phyloP scores from a whole-genome alignment of 1,140 invertebrate species.

The Halyomorpha halys region DNA sequence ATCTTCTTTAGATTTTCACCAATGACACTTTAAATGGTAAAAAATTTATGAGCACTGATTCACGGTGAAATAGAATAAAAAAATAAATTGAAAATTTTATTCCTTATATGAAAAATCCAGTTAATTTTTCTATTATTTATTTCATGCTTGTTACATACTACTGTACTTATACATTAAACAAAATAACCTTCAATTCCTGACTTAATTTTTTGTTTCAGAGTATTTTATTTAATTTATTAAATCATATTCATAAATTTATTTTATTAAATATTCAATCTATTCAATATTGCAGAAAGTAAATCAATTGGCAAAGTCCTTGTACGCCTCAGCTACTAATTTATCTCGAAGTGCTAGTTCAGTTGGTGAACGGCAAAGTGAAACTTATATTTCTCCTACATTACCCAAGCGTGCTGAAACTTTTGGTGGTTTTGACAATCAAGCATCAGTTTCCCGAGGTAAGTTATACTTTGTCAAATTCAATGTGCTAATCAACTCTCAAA shows the following conservation, averaged over 20 bases:
- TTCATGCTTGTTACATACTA: too few relatives aligned
- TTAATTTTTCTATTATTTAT: too few relatives aligned
- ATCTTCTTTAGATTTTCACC: too few relatives aligned
- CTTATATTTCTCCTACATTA: conserved; percentile 68
- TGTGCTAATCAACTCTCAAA: background rate
- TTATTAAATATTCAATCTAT: conserved; percentile 13
- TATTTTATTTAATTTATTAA: too few relatives aligned
- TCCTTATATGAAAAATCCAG: too few relatives aligned
- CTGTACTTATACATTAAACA: too few relatives aligned
- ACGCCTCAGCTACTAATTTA: conserved; percentile 59
- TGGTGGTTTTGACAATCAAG: conserved; percentile 73
- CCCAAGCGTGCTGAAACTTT: conserved; percentile 89
- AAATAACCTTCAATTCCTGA: too few relatives aligned
- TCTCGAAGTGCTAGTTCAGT: conserved; percentile 84
- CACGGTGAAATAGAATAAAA: too few relatives aligned
- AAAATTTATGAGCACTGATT: too few relatives aligned
- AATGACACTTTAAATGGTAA: too few relatives aligned
- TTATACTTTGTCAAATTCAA: background rate
- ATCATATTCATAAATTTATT: background rate
- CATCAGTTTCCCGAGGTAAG: background rate
- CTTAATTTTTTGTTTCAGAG: too few relatives aligned
- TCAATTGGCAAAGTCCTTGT: conserved; percentile 56
- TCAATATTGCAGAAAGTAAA: conserved; percentile 51
- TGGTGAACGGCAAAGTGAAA: conserved; percentile 75
- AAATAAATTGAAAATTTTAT: too few relatives aligned